These are phyloP conservation scores for Saccostrea echinata DNA, from an alignment of 1,140 invertebrate species.

Conservation along the genomic window DNA sequence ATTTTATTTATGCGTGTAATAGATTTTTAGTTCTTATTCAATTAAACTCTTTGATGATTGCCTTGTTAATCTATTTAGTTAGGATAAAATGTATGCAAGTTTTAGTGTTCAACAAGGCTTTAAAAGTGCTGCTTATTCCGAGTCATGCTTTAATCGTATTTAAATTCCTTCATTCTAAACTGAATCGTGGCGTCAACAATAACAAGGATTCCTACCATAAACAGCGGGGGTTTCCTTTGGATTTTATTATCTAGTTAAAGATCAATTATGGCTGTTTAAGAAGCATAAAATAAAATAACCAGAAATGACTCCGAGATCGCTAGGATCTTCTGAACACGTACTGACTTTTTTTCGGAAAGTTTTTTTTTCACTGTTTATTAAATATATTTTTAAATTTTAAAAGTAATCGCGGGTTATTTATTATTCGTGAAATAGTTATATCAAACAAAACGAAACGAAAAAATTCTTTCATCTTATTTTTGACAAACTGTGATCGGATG, in stretches of 20 bases:
- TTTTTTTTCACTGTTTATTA: too few species aligned
- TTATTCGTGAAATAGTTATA: too few species aligned
- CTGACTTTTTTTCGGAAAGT: background rate
- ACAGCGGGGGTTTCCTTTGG: background rate
- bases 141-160: constrained; percentile 32
- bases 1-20: constrained; percentile 18
- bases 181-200: background rate
- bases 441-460: too few species aligned
- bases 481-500: too few species aligned
- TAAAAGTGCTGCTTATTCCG: constrained; percentile 22
- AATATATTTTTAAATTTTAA: too few species aligned
- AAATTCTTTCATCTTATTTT: too few species aligned
- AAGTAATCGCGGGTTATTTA: too few species aligned
- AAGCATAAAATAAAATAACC: constrained; percentile 17
- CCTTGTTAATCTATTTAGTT: constrained; percentile 33
- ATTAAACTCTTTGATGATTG: background rate
- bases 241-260: constrained; percentile 33
- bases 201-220: background rate
- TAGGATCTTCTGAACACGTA: background rate
- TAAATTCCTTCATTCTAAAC: constrained; percentile 5
- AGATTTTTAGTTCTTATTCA: constrained; percentile 34
- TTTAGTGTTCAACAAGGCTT: constrained; percentile 32
- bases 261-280: constrained; percentile 29
- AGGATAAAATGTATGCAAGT: constrained; percentile 29
- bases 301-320: background rate